Conservation (phyloP, 2,888 invertebrate species). For the Drosophila quinaria region DNA sequence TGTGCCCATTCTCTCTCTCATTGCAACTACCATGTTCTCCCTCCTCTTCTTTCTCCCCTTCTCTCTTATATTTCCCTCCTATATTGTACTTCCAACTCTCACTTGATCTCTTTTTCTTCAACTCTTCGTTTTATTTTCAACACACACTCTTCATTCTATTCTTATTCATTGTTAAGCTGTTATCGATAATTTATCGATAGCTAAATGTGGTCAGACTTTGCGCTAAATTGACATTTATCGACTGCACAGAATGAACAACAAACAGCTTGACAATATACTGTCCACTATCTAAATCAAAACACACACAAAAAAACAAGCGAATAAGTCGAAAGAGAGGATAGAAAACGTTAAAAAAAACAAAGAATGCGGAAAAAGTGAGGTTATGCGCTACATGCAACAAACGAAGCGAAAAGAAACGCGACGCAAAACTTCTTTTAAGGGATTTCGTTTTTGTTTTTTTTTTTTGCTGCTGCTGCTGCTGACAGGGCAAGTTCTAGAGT, state of each 20-base stretch:
- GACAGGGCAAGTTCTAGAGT: slow-evolving; percentile 52
- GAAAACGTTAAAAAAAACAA: neutral
- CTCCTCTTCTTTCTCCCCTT: neutral
- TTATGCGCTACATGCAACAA: slow-evolving; percentile 32
- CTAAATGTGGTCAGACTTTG: slow-evolving; percentile 25
- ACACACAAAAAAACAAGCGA: neutral
- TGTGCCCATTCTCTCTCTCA: too few relatives aligned
- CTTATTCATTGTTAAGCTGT: neutral
- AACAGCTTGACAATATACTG: slow-evolving; percentile 50
- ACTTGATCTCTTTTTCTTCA: too few relatives aligned
- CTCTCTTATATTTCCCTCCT: neutral
- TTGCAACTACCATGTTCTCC: too few relatives aligned
- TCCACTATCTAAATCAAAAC: slow-evolving; percentile 19
- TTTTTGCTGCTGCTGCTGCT: slow-evolving; percentile 24
- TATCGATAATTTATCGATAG: slow-evolving; percentile 21
- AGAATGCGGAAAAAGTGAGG: slow-evolving; percentile 18
- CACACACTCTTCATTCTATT: too few relatives aligned
- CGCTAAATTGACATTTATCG: slow-evolving; percentile 57
- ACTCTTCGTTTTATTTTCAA: too few relatives aligned
- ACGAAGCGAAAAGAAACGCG: slow-evolving; percentile 17
- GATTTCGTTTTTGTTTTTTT: slow-evolving; percentile 2
- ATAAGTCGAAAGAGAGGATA: slow-evolving; percentile 1
- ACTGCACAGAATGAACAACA: slow-evolving; percentile 23
- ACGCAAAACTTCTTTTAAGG: slow-evolving; percentile 28
- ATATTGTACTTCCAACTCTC: too few relatives aligned